phyloP scores from a whole-genome alignment of 2,888 invertebrate species.

The Ligdia adustata region DNA sequence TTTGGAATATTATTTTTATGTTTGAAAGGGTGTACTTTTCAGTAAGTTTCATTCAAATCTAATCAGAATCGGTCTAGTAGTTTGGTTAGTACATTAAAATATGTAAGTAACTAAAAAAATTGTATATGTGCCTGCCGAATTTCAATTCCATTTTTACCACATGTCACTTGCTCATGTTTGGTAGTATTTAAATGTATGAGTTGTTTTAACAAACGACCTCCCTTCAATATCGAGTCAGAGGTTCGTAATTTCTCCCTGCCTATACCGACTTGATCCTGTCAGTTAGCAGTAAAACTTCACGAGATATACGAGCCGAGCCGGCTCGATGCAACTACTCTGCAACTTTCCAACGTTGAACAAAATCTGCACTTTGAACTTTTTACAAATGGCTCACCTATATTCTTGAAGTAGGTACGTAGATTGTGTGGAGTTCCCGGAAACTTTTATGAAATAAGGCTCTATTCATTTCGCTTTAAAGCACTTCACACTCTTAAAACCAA shows the following conservation, averaged over 20 bases:
- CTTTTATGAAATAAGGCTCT: constrained; percentile 16
- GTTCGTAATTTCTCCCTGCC: background rate
- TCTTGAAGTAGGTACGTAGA: constrained; percentile 7
- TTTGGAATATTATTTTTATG: no score
- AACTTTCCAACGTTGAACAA: constrained; percentile 21
- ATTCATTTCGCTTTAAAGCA: constrained; percentile 9
- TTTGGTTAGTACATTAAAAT: no score
- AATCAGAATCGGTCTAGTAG: no score
- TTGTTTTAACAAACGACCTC: no score
- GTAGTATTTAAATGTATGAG: no score
- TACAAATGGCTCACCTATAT: constrained; percentile 14
- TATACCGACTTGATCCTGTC: constrained; percentile 1
- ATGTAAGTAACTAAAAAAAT: no score
- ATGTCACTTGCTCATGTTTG: no score
- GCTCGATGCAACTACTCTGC: constrained; percentile 15
- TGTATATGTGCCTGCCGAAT: no score
- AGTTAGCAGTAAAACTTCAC: constrained; percentile 12
- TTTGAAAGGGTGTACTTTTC: no score
- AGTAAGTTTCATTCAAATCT: no score
- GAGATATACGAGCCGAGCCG: constrained; percentile 18
- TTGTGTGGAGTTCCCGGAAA: constrained; percentile 12
- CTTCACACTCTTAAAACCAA: background rate
- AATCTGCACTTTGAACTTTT: constrained; percentile 27
- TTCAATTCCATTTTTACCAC: no score
- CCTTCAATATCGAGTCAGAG: constrained; percentile 4